Base-by-base conservation (phyloP, 2,888 invertebrate species). In the Archips crataeganus region DNA sequence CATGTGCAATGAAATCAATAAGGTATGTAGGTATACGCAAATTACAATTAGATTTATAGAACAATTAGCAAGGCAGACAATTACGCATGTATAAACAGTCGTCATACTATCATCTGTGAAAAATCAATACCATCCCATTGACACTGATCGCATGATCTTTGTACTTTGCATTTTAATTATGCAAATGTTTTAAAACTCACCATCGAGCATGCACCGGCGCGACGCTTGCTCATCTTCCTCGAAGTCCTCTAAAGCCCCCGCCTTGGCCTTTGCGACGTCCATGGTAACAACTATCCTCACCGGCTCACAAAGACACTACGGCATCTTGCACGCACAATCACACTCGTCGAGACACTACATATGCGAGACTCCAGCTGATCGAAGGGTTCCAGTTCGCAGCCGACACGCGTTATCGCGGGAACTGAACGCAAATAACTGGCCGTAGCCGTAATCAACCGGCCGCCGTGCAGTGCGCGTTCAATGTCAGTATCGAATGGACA, bases 401-500 rank as follows among this genome's bases (percentile, higher is more conserved):
- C 79, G 82, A 85, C 84, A 82, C 89, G 89, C 87, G 88, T 88
- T 87, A 84, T 82, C 89, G 85, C 87, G 82, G 80, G 88, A 87
- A 86, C 86, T 77, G 90, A 87, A 85, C 84, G 90, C 86, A 87
- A 91, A 90, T 91, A 90, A 93, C 93, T 92, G 89, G 87, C 86
- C 82, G 81, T 84, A 87, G 87, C 86, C 82, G 81, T 84, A 87
- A 89, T 87, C 85, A 85, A 87, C 85, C 86, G 86, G 86, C 86
- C 86, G 89, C 79, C 85, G 87, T 81, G 85, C 88, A 88, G 86
- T 79, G 83, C 80, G 81, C 86, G 85, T 88, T 90, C 94, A 94
- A 94, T 94, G 93, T 93, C 94, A 93, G 90, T 91, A 93, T 90
- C 87, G 92, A 90, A 87, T 89, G 91, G 89, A 87, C 92, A 89